phyloP scores from a whole-genome alignment of 2,888 invertebrate species.

The Epinotia bilunana region DNA sequence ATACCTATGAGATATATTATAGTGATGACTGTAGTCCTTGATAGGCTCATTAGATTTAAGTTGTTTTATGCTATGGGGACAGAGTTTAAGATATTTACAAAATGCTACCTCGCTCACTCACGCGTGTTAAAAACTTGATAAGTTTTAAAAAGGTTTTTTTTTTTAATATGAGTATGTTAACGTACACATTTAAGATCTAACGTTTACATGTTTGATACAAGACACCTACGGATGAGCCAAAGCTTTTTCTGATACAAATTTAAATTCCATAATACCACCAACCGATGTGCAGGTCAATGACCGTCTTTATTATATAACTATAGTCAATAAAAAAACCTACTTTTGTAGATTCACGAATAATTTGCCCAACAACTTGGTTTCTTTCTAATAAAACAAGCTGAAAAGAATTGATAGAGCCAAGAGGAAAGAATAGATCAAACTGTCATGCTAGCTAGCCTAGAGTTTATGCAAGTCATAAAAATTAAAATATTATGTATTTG shows the following conservation, averaged over 20 bases:
- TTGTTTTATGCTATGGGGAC: conserved; percentile 81
- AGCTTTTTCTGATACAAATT: conserved; percentile 52
- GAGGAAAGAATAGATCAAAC: no score
- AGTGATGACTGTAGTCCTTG: conserved; percentile 78
- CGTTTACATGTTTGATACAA: conserved; percentile 56
- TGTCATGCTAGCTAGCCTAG: no score
- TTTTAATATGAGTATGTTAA: conserved; percentile 47
- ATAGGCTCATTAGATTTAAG: conserved; percentile 67
- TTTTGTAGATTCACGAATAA: no score
- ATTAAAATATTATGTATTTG: no score
- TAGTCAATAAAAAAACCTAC: no score
- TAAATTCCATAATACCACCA: conserved; percentile 22
- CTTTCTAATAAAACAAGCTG: background rate
- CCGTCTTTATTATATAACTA: no score
- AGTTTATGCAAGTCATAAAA: background rate
- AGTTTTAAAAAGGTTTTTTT: conserved; percentile 32
- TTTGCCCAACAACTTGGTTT: no score
- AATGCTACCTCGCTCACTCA: conserved; percentile 78
- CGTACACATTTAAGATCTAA: conserved; percentile 56
- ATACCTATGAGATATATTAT: conserved; percentile 85
- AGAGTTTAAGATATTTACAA: conserved; percentile 79
- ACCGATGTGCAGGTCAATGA: background rate
- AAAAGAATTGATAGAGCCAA: background rate
- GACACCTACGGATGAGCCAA: conserved; percentile 49
- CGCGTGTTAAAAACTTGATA: conserved; percentile 49